phyloP scores from a whole-genome alignment of 2,113 vertebrate genomes.

The Myxocyprinus asiaticus region DNA sequence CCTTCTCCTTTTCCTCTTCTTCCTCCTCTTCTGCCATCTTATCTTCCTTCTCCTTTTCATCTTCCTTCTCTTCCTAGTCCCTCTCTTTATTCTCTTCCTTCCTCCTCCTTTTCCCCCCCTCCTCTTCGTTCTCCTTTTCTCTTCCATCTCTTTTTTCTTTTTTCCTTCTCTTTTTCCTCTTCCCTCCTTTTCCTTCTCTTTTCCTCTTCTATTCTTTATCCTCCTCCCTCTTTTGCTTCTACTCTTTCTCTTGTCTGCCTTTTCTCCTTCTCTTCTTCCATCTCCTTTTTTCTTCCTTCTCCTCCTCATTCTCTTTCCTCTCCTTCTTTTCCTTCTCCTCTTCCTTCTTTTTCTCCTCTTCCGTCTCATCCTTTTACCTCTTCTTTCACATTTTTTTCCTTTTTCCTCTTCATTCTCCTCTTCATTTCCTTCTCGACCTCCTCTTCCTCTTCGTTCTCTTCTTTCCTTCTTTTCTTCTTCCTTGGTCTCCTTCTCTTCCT shows the following conservation, averaged over 20 bases:
- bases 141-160: neutral
- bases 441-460: too few species aligned
- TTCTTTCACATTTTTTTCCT: too few species aligned
- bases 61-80: neutral
- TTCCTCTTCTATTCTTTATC: neutral
- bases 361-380: neutral
- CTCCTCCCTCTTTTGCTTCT: neutral
- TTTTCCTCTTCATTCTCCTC: too few species aligned
- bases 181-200: neutral
- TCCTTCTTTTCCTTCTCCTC: neutral
- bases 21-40: too few species aligned
- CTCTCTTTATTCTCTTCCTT: neutral
- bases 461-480: too few species aligned
- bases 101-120: too few species aligned
- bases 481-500: too few species aligned
- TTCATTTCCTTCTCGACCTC: too few species aligned
- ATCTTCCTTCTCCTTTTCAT: neutral
- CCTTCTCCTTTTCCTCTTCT: too few species aligned
- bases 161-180: neutral
- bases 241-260: neutral
- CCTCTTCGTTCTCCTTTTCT: neutral
- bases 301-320: neutral
- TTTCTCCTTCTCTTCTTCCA: neutral
- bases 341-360: neutral
- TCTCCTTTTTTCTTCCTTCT: neutral